phyloP scores from a whole-genome alignment of 2,888 invertebrate genomes.

The Meiosimyza decipiens region DNA sequence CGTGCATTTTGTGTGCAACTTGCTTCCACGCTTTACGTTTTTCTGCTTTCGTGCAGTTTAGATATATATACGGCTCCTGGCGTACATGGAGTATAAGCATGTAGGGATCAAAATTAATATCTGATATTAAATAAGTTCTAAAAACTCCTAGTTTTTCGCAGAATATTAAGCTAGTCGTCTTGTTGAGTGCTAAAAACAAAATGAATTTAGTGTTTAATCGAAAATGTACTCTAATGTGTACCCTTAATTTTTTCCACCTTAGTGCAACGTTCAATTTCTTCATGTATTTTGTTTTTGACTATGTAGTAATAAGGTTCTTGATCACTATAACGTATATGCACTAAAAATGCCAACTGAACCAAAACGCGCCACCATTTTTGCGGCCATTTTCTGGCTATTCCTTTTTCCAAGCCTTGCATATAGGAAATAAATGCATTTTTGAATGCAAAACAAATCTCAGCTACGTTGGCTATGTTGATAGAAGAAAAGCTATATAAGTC shows the following conservation, averaged over 20 bases:
- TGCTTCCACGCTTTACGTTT: conserved; percentile 52
- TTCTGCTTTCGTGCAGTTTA: conserved; percentile 17
- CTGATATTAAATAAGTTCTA: too few species aligned
- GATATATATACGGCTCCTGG: conserved; percentile 44
- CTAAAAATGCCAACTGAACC: conserved; percentile 51
- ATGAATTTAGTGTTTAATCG: too few species aligned
- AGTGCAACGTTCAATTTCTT: conserved; percentile 46
- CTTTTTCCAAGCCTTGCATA: conserved; percentile 55
- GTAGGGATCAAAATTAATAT: conserved; percentile 40
- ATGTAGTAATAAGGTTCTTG: conserved; percentile 57
- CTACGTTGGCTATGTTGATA: conserved; percentile 37
- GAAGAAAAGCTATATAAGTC: too few species aligned
- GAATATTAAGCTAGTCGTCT: too few species aligned
- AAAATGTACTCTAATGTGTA: too few species aligned
- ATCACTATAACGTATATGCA: conserved; percentile 49
- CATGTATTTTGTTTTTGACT: conserved; percentile 53
- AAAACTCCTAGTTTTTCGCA: too few species aligned
- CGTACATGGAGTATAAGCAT: conserved; percentile 47
- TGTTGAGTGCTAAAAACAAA: too few species aligned
- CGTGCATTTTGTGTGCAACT: conserved; percentile 37
- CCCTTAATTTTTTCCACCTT: too few species aligned
- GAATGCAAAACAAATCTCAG: conserved; percentile 52
- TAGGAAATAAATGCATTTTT: conserved; percentile 53
- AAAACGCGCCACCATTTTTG: conserved; percentile 54
- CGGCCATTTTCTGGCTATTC: conserved; percentile 56